These are phyloP conservation scores for Drosophila peninsularis DNA, from an alignment of 2,888 invertebrate species.

Conservation along the genomic window DNA sequence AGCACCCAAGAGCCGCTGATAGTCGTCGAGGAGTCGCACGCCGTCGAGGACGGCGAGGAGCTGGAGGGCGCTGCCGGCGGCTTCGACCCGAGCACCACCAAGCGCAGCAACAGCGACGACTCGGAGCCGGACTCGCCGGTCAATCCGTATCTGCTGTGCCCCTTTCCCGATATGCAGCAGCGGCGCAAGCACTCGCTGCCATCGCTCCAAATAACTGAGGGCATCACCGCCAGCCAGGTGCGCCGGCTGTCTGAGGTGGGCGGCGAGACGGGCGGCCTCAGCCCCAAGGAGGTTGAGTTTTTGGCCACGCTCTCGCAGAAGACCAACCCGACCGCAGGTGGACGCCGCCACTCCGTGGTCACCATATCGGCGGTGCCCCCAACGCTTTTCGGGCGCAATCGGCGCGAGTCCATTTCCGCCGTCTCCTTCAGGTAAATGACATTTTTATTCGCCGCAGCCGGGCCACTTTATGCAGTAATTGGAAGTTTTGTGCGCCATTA, in stretches of 20 bases:
- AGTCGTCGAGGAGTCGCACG: slow-evolving; percentile 91
- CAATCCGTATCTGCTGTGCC: slow-evolving; percentile 92
- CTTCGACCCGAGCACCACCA: slow-evolving; percentile 85
- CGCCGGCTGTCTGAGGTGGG: slow-evolving; percentile 92
- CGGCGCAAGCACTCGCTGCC: slow-evolving; percentile 93
- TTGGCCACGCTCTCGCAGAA: slow-evolving; percentile 92
- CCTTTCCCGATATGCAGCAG: slow-evolving; percentile 90
- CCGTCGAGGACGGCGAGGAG: slow-evolving; percentile 89
- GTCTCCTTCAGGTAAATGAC: slow-evolving; percentile 86
- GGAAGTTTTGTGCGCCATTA: slow-evolving; percentile 55
- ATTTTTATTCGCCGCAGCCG: slow-evolving; percentile 24
- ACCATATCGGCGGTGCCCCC: slow-evolving; percentile 93
- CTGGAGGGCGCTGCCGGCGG: slow-evolving; percentile 87
- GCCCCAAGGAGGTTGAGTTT: slow-evolving; percentile 93
- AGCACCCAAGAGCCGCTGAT: slow-evolving; percentile 91
- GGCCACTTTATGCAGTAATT: slow-evolving; percentile 45
- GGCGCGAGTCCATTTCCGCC: slow-evolving; percentile 93
- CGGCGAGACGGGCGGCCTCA: slow-evolving; percentile 89
- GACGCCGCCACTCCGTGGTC: slow-evolving; percentile 93
- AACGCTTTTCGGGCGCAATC: slow-evolving; percentile 91
- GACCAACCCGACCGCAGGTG: slow-evolving; percentile 87
- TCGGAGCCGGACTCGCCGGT: slow-evolving; percentile 91
- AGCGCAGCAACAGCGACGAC: slow-evolving; percentile 85
- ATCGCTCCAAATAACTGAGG: slow-evolving; percentile 92
- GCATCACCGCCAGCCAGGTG: slow-evolving; percentile 94